phyloP scores from a whole-genome alignment of 2,113 vertebrate genomes.

The Myrmecophaga tridactyla region DNA sequence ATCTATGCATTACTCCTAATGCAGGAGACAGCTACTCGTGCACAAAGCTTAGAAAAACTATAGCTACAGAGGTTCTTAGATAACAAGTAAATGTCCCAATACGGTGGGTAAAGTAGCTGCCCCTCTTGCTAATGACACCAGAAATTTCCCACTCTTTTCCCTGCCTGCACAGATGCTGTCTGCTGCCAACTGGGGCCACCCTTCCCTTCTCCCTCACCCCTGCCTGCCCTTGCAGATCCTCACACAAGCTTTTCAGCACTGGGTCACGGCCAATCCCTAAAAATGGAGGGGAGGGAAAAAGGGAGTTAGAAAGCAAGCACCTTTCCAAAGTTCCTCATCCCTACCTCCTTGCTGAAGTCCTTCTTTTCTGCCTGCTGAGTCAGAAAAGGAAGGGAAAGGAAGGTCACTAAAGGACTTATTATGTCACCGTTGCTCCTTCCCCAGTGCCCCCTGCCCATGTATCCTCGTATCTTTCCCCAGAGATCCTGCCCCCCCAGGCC shows the following conservation, averaged over 20 bases:
- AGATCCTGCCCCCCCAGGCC: background rate
- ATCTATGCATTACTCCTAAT: background rate
- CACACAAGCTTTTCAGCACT: background rate
- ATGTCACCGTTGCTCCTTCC: background rate
- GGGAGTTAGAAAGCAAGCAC: background rate
- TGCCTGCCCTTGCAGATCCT: background rate
- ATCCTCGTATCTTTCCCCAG: too few relatives aligned
- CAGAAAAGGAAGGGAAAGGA: background rate
- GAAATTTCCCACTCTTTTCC: background rate
- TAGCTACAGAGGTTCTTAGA: background rate
- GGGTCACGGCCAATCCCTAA: background rate
- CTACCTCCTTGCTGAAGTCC: background rate
- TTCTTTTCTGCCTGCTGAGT: background rate
- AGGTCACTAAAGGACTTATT: background rate
- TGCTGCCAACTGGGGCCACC: background rate
- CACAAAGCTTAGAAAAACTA: background rate
- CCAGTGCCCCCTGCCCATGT: background rate
- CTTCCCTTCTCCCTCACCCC: background rate
- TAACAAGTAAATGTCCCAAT: background rate
- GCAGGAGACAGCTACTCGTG: background rate
- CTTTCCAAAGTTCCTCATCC: background rate
- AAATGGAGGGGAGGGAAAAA: background rate
- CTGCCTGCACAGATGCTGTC: background rate
- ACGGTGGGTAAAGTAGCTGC: background rate
- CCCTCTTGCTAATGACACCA: too few relatives aligned